Base-by-base conservation (phyloP, 2,113 vertebrate genomes). In the Ptilonorhynchus violaceus region DNA sequence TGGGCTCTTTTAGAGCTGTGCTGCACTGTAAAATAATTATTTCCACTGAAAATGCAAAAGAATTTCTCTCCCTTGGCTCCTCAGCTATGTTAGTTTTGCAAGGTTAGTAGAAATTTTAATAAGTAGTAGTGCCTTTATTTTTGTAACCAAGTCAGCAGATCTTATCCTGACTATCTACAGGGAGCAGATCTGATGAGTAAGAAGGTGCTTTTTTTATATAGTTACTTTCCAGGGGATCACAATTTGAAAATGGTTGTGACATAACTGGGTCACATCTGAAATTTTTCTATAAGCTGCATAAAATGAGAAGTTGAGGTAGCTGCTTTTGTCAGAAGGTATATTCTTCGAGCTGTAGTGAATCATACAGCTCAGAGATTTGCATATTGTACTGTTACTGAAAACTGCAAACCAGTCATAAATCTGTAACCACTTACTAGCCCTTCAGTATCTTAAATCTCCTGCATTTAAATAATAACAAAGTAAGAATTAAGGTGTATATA, bases 131-230 rank as follows among this genome's bases (percentile, higher is more conserved):
- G 83, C 53, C 88, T 96, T 96, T 92, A 74, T 93, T 88, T 92
- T 95, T 95, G 72, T 92, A 92, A 93, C 88, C 56, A 68, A 93
- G 93, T 96, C 96, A 97, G 95, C 95, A 96, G 76, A 94, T 96
- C 92, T 96, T 94, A 90, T 59, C 72, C 70, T 90, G 59, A 81
- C 79, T 91, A 88, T 90, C 96, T 92, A 33, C 31, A 15, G 92
- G 96, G 96, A 94, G 93, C 47, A 94, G 68, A 94, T 92, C 72
- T 95, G 93, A 96, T 97, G 93, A 96, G 88, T 95, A 97, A 94
- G 96, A 94, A 88, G 88, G 68, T 96, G 82, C 63, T 84, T 91
- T 96, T 94, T 97, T 96, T 91, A 37, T 80, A 72, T 70, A 88
- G 75, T 90, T 95, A 81, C 68, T 95, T 96, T 90, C 60, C 90